Base-by-base conservation (phyloP, 1,140 invertebrate genomes). In the Thaumetopoea pityocampa region DNA sequence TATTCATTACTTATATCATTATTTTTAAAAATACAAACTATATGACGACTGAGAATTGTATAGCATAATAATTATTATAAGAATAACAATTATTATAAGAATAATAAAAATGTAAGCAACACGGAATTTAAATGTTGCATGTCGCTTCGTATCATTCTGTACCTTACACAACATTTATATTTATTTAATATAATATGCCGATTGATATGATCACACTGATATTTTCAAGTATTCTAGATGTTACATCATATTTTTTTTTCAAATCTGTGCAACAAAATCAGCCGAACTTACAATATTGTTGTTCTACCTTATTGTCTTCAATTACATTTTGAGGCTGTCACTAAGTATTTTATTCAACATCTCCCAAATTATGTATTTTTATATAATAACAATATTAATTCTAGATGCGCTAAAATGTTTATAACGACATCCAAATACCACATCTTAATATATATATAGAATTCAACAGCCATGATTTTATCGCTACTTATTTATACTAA, bases 391-490 rank as follows among this genome's bases (percentile, higher is more conserved):
- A 74, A 65, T 65, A 42, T 69, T 57, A 76, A 78, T 67, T 57
- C 47, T 50, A 47, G 48, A 49, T 43, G 34, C 51, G 51, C 45
- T 63, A 59, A 64, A 61, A 64, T 50, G 57, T 62, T 67, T 67
- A 68, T 64, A 82, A 82, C 68, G 79, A 79, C 61, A 57, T 68
- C 58, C 51, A 62, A 67, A 69, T 72, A 67, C 55, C n/a, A 50
- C 65, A 56, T 29, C 34, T 59, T 61, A n/a, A n/a, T n/a, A 69
- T 35, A 57, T 50, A 57, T 67, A 70, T 56, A 80, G 72, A 76
- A 67, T 68, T 76, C 53, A 77, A 82, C 74, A 82, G 74, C 78
- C 78, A 82, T 80, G 40, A 65, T 77, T 70, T 59, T 70, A 82
- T 73, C 69, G 76, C 73, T 74, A 67, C 58, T 40, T 52, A 45